Base-by-base conservation (phyloP, 2,888 invertebrate genomes). In the Bursaphelenchus okinawaensis region DNA sequence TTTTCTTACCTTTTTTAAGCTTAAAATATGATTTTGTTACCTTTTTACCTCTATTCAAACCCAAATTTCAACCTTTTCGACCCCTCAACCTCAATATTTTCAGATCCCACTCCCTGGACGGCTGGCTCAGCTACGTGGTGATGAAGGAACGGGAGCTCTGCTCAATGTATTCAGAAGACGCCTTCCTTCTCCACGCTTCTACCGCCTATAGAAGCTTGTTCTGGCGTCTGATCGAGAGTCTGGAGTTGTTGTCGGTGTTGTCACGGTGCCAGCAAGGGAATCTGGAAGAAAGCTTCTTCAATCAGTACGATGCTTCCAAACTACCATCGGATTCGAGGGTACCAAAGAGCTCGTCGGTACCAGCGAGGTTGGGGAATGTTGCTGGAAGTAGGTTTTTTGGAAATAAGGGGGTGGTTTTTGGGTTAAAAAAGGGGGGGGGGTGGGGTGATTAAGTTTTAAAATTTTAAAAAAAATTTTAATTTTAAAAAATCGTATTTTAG, bases 91-190 rank as follows among this genome's bases (percentile, higher is more conserved):
- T n/a, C n/a, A n/a, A n/a, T n/a, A n/a, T 50, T 65, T 73, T 24
- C 61, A 73, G 75, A 27, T 55, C 73, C 52, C 69, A 72, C 73
- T 90, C 91, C n/a, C 86, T 93, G 74, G 92, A 92, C 79, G 91
- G 91, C 29, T 93, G 92, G 92, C 88, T 91, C 71, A 90, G 90
- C 65, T 92, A 91, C 83, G 86, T 92, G 61, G 87, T 90, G 72
- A 90, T 91, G 16, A 87, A 92, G 71, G 92, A 92, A 83, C 89
- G 89, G 20, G 87, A 91, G 22, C 85, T 92, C 60, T 87, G 88
- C 40, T 90, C 90, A 80, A 91, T 92, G 83, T 93, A 92, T 84
- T 87, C 87, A 4, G 86, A 88, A 8, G 89, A 89, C 77, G 89
- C 91, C 56, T 86, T 92, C 68, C 87, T 92, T 75, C 85, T 88